Evolutionary conservation across 64 coral and sea anemone species (phyloP).

Genomic region (Montipora capricornis): DNA sequence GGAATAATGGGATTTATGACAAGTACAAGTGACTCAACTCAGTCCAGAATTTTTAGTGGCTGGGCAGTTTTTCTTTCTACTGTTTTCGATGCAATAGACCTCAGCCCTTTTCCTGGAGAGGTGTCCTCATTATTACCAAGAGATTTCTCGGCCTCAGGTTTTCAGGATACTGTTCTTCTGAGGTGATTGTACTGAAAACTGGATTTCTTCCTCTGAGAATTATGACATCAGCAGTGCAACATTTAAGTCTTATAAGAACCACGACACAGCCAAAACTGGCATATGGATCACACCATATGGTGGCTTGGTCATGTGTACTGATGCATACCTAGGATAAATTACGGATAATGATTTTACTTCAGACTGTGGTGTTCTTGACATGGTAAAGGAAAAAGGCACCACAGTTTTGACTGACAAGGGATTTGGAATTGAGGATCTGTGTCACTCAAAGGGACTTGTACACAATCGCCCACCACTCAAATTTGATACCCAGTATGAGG

Average conservation of each 20-base stretch:
- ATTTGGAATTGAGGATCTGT: too few species aligned
- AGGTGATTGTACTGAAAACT: constrained; percentile 56
- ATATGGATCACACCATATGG: constrained; percentile 79
- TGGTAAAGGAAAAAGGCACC: constrained; percentile 50
- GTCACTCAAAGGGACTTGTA: background rate
- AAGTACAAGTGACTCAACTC: constrained; percentile 53
- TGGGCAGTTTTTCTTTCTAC: constrained; percentile 65
- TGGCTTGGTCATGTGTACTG: constrained; percentile 56
- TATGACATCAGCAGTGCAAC: constrained; percentile 73
- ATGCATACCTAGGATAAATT: constrained; percentile 63
- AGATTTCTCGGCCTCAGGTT: constrained; percentile 66
- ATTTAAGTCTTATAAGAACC: constrained; percentile 8
- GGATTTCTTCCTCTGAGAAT: constrained; percentile 48
- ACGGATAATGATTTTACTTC: constrained; percentile 72
- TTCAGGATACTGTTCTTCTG: constrained; percentile 62
- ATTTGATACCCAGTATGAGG: constrained; percentile 68
- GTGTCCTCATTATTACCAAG: constrained; percentile 31
- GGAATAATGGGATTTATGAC: constrained; percentile 56
- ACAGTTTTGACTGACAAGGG: constrained; percentile 52
- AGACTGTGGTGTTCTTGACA: constrained; percentile 68
- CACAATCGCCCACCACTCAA: constrained; percentile 73
- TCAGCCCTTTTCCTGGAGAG: constrained; percentile 62
- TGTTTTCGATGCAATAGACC: constrained; percentile 48
- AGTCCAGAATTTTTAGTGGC: constrained; percentile 46
- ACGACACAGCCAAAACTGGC: constrained; percentile 68